Base-by-base conservation (phyloP, 2,888 invertebrate genomes). In the Exephanes ischioxanthus region DNA sequence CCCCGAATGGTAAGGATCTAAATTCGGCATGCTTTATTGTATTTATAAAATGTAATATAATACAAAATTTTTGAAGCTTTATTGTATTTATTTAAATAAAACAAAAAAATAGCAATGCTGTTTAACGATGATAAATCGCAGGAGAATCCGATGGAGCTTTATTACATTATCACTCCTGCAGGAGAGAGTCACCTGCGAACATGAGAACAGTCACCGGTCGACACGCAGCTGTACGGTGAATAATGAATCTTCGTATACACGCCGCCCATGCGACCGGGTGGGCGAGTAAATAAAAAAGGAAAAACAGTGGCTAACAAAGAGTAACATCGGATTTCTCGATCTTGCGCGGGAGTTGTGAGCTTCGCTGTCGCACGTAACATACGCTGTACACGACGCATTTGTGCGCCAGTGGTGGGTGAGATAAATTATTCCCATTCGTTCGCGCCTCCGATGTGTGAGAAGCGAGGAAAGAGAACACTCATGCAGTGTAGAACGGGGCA, bases 211-310 rank as follows among this genome's bases (percentile, higher is more conserved):
- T 66, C 78, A 66, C 55, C 66, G 79, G 79, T 71, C 45, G 67
- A 55, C 71, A 70, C 67, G 75, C 71, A 72, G 82, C 79, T 76
- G 79, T 80, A 71, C 51, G 51, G 77, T 86, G 83, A 87, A 86
- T 87, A 87, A 87, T 87, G 80, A 86, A 87, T 87, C 84, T 77
- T 63, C 51, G 83, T 73, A 83, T 78, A 80, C 80, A 73, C 75
- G 45, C 19, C 19, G 11, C n/a, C 33, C n/a, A 78, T 68, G 41
- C 14, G 30, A 33, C 22, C 33, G 26, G 30, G 51, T 16, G 41
- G n/a, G 37, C 45, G 63, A 45, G 63, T 19, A n/a, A 45, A 53
- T 22, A 26, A 66, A 66, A 71, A 19, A 16, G 70, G 51, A 75
- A 70, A 67, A n/a, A 68, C 48, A 26, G 51, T 3, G 51, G 22